Base-by-base conservation (phyloP, 2,888 invertebrate genomes). In the Xanthia icteritia region DNA sequence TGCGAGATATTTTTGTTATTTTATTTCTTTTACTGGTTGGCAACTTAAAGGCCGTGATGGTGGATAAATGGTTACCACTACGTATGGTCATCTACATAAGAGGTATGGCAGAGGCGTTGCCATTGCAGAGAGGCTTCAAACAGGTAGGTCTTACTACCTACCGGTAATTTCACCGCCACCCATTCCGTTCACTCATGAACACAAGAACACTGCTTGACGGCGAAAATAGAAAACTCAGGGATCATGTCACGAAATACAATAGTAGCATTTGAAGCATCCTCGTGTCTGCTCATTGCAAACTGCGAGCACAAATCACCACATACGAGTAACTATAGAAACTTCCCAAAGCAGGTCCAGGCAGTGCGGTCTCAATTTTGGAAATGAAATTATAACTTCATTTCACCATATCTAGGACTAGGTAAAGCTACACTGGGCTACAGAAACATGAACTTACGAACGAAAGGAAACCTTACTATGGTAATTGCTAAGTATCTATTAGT, bases 1-100 rank as follows among this genome's bases (percentile, higher is more conserved):
- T 77, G 78, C 73, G 81, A 87, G 73, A 87, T 87, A 77, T 89
- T 82, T 83, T 83, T 81, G 78, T 76, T 78, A 68, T 70, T 77
- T 77, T 72, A 77, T 75, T 76, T 73, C 61, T 83, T 83, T 58
- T 58, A 20, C 64, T 83, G 42, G 23, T 66, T 58, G 39, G 54
- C 36, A 65, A 31, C 31, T 31, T 31, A 31, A 84, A 72, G 31
- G 54, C 36, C 17, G 20, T 36, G 1, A 17, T 61, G 42, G 27
- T 23, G 8, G 20, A 20, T 20, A 51, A 8, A 51, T n/a, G 13
- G n/a, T 27, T 36, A 72, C n/a, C 45, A 36, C 36, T 9, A 5
- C 13, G 2, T 23, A 42, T n/a, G n/a, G 5, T n/a, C 2, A 23
- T 45, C 11, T 17, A 4, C 31, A 11, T 17, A 11, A 70, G 8